A percentile compares a stretch with the other conserved stretches of the same genome.
Evolutionary conservation across 2,888 invertebrate species (phyloP).

Genomic region (Pterobdella sp.): DNA sequence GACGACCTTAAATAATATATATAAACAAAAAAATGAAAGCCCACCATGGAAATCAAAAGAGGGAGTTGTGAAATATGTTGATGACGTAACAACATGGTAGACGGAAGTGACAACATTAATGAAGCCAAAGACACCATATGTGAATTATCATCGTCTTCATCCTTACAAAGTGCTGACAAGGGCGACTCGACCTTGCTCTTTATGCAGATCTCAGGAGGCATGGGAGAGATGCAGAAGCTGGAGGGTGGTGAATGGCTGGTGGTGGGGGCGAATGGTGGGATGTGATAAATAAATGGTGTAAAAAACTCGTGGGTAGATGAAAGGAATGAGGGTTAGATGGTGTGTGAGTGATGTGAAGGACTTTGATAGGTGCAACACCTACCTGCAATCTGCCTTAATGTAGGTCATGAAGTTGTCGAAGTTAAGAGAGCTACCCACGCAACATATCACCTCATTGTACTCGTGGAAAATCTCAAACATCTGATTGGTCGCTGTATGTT

Average conservation of each 20-base stretch:
- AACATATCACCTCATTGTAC: conserved; percentile 85
- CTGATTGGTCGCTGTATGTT: conserved; percentile 64
- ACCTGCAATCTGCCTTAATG: conserved; percentile 72
- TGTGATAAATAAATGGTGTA: not conserved
- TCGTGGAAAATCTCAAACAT: conserved; percentile 89
- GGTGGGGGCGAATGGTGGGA: not conserved
- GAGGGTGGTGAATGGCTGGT: not conserved
- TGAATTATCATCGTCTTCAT: conserved; percentile 68
- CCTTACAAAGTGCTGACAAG: not conserved
- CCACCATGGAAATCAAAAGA: not conserved
- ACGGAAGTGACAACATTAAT: conserved; percentile 73
- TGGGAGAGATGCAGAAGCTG: not conserved
- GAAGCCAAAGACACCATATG: conserved; percentile 71
- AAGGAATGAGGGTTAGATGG: not conserved
- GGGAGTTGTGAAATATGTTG: not conserved
- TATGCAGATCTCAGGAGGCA: conserved; percentile 76
- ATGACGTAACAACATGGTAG: conserved; percentile 62
- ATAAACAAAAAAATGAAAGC: not conserved
- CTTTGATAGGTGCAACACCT: not conserved
- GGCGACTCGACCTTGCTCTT: conserved; percentile 54
- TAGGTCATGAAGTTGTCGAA: conserved; percentile 83
- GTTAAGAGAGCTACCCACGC: conserved; percentile 82
- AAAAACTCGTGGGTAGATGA: not conserved
- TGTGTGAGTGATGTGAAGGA: not conserved
- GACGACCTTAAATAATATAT: not conserved